Evolutionary conservation across 2,113 vertebrate species (phyloP).

Genomic region (Corvus hawaiiensis): DNA sequence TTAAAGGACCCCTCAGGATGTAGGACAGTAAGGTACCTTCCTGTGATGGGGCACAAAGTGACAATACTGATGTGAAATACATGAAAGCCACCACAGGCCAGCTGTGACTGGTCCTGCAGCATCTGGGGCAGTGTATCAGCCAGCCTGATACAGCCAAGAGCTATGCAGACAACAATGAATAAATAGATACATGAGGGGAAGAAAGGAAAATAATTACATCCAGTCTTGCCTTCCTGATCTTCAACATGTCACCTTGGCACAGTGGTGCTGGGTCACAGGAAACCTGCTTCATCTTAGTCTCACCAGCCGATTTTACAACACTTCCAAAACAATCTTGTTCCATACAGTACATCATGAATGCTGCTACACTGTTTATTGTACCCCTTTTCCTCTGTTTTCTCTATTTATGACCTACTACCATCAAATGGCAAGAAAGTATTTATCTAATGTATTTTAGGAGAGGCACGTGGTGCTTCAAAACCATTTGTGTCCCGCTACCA

Average conservation of each 20-base stretch:
- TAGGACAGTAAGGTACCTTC: not conserved
- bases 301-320: not conserved
- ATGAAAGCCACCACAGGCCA: accelerated
- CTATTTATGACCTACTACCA: not conserved
- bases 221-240: not conserved
- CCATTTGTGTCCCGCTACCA: conserved; percentile 13
- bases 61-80: not conserved
- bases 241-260: not conserved
- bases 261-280: not conserved
- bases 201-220: not conserved
- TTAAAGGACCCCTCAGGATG: not conserved
- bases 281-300: not conserved
- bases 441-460: not conserved
- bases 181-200: not conserved
- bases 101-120: not conserved
- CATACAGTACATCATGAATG: not conserved
- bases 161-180: not conserved
- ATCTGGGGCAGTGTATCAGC: not conserved
- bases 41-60: not conserved
- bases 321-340: not conserved
- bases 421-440: conserved; percentile 15
- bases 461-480: not conserved
- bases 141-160: not conserved
- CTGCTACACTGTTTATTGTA: not conserved
- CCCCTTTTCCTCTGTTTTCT: not conserved